A percentile compares a stretch with the other conserved stretches of the same genome.
Conservation (phyloP, 2,113 vertebrate species). For the Machaerirhynchus nigripectus region DNA sequence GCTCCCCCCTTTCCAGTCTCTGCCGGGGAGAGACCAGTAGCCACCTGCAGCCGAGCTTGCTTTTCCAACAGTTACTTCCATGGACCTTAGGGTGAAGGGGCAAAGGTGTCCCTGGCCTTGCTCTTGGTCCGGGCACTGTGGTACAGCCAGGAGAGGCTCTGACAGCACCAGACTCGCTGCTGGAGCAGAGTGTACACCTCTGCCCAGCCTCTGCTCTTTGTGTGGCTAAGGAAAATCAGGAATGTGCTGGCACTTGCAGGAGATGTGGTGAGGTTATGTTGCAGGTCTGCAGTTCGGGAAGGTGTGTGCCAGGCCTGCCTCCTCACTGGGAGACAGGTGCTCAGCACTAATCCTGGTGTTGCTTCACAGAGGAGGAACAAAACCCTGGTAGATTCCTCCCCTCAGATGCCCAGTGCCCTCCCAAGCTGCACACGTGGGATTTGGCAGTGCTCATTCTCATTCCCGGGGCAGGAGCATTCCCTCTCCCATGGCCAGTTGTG, state of each 20-base stretch:
- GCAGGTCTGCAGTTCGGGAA: not conserved
- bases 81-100: not conserved
- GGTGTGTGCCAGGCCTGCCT: not conserved
- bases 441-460: not conserved
- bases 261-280: rapidly evolving
- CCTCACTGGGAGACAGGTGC: rapidly evolving
- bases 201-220: rapidly evolving
- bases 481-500: not conserved
- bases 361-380: not conserved
- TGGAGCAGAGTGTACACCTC: not conserved
- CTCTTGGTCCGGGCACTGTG: not conserved
- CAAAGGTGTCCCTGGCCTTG: not conserved
- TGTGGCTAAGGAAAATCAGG: rapidly evolving
- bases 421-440: rapidly evolving
- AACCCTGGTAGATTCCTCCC: not conserved
- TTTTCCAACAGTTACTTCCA: not conserved
- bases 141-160: not conserved
- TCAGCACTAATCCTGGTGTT: not conserved
- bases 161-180: rapidly evolving
- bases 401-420: rapidly evolving
- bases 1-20: not conserved
- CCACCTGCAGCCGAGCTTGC: not conserved
- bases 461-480: not conserved
- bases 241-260: not conserved
- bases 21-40: not conserved